Base-by-base conservation (phyloP, 2,888 invertebrate species). In the Ceramica pisi region DNA sequence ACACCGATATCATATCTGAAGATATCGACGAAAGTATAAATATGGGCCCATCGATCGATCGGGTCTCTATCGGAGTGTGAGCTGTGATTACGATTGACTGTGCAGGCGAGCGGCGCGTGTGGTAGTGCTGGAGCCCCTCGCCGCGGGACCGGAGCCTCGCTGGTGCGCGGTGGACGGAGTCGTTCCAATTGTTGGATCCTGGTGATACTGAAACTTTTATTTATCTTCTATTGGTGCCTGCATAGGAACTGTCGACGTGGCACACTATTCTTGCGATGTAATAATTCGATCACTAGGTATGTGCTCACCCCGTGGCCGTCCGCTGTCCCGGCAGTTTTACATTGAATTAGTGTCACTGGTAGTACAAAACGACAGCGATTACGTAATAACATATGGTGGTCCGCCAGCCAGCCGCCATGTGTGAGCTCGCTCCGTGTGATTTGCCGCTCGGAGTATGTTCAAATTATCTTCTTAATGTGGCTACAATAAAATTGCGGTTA, bases 11-110 rank as follows among this genome's bases (percentile, higher is more conserved):
- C 92, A 89, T 96, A 95, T 95, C 95, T 90, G 88, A 89, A 94
- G 95, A 95, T 95, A 95, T 94, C 92, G 93, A 94, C 90, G 94
- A 96, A 95, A 92, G 95, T 96, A 96, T 96, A 96, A 95, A 96
- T 96, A 96, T 94, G 94, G 87, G 95, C 92, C 94, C 95, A 95
- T 96, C 95, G 92, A 96, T 96, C 95, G 96, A 95, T 95, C 94
- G 93, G 90, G 92, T 92, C 95, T 95, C 95, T 95, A 94, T 96
- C 95, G 92, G 90, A 94, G 91, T 94, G 92, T 90, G 89, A 90
- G 90, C 91, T 87, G 94, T 94, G 94, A 92, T 94, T 91, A 86
- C 90, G 90, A 90, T 91, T 88, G 90, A 92, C 91, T 87, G 91
- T 91, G 87, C 82, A 86, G 82, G 77, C 81, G 61, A 81, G 77